Evolutionary conservation across 2,113 vertebrate species (phyloP), one percentile per base, ranked within the genome.

Genomic region (Marmota monax): DNA sequence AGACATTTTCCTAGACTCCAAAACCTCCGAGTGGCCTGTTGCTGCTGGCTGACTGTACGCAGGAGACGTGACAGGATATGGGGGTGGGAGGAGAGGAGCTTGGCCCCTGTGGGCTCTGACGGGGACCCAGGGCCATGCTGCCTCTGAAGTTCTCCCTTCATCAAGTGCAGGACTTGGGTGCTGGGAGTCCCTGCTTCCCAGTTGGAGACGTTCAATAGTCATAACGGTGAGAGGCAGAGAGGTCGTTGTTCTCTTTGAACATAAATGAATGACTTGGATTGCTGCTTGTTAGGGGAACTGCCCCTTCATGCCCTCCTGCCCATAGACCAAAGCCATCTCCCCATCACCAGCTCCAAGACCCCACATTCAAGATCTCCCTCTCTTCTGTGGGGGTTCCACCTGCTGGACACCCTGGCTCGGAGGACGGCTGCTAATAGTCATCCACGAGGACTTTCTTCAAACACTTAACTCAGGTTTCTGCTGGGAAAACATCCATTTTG

Each of bases 31-130:
- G 48, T 27, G 34, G 14, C 51, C 39, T 25, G 3, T 80, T 5
- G 32, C 88, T 90, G 4, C 48, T 51, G n/a, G 7, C 58, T 72
- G 70, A 53, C 51, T 23, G 2, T 17, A 17, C 27, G 65, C 58
- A 42, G 77, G 48, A 74, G 82, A 42, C 3, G 72, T 2, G 51
- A 84, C 39, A 13, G 16, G 29, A 48, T 37, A 42, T 12, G 12
- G 4, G 83, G 27, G 39, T 53, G 34, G 69, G 34, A 48, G 61
- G 58, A 85, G 61, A 79, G 32, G 7, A 69, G 63, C 20, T 4
- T 17, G 42, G 18, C 7, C 0, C 1, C 4, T 20, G 39, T 1
- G 12, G 85, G 76, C 12, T 53, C 17, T 27, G 9, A 0, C 0
- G 7, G 23, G 27, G 27, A 29, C 5, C 5, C 0, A 51, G 48